These are phyloP conservation scores for Clarias platycephalus DNA, from an alignment of 2,797 vertebrate genomes.

Conservation along the genomic window DNA sequence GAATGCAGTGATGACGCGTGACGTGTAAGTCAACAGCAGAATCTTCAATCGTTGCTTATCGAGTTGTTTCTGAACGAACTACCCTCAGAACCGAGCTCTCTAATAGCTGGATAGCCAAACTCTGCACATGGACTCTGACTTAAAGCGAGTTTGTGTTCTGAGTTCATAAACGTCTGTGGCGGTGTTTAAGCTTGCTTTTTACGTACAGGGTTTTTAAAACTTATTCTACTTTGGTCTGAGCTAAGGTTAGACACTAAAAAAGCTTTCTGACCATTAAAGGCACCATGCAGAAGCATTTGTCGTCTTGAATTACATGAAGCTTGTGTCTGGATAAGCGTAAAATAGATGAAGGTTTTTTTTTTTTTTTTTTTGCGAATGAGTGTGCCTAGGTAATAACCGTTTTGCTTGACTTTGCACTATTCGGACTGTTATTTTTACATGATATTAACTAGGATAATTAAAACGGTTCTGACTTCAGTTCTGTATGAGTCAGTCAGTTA, in stretches of 20 bases:
- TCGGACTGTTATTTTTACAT: background rate
- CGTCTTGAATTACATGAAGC: background rate
- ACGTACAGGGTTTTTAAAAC: background rate
- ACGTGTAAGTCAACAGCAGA: slow-evolving; percentile 55
- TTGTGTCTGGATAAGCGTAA: background rate
- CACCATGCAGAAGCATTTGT: slow-evolving; percentile 9
- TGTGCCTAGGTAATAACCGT: background rate
- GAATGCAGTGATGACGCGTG: slow-evolving; percentile 55
- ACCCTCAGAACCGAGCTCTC: background rate
- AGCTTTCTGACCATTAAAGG: background rate
- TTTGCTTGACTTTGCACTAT: background rate
- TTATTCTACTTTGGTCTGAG: background rate
- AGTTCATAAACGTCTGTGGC: background rate
- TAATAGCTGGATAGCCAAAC: background rate
- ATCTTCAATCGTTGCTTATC: background rate
- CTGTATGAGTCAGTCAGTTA: background rate
- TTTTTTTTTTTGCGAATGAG: background rate
- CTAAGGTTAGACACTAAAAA: background rate
- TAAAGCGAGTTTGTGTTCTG: too few relatives aligned
- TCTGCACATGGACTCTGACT: background rate
- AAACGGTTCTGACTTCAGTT: background rate
- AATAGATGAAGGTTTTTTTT: too few relatives aligned
- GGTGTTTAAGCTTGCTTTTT: background rate
- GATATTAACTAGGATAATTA: background rate
- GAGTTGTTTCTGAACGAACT: background rate